Base-by-base conservation (phyloP, 53 echinoderm and acorn worm genomes). In the Stichopus horrens region DNA sequence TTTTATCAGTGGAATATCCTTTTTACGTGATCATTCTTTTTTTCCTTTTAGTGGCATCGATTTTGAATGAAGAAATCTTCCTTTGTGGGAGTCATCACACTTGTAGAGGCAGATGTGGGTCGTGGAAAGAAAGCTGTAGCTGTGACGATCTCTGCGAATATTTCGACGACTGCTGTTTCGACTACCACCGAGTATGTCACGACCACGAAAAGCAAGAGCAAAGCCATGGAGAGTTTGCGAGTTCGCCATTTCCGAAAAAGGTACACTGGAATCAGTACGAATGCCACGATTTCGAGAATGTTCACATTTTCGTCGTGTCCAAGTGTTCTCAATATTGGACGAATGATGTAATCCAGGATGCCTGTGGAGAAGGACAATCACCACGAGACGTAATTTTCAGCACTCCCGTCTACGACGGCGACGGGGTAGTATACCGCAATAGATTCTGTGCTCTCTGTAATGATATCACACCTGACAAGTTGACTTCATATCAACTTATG, bases 321-420 rank as follows among this genome's bases (percentile, higher is more conserved):
- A 5, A 21, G 16, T 83, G 83, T 63, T 83, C 83, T 7, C 83
- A 63, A 19, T 83, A 19, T 37, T 83, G 83, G 83, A 83, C 63
- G 9, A 21, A 83, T 16, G 83, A 83, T 58, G 9, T 55, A 21
- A 7, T 83, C 10, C 52, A 88, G 75, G 6, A 8, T 8, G 11
- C 21, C 9, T 86, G 86, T 63, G 4, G 16, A 4, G 11, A 63
- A 19, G 13, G 8, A 20, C 22, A n/a, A 7, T 59, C 84, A 4
- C 16, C 13, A 4, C 8, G 21, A 4, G 86, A 86, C 52, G 54
- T 74, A 5, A 86, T 53, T 5, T 7, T 21, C 18, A 20, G 73
- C 7, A 53, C 22, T 7, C 86, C 86, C 1, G 86, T 86, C 8
- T 86, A 86, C 86, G 86, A 86, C 74, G 37, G 5, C 6, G 22